Base-by-base conservation (phyloP, 2,113 vertebrate species). In the Rhinopomastus cyanomelas region DNA sequence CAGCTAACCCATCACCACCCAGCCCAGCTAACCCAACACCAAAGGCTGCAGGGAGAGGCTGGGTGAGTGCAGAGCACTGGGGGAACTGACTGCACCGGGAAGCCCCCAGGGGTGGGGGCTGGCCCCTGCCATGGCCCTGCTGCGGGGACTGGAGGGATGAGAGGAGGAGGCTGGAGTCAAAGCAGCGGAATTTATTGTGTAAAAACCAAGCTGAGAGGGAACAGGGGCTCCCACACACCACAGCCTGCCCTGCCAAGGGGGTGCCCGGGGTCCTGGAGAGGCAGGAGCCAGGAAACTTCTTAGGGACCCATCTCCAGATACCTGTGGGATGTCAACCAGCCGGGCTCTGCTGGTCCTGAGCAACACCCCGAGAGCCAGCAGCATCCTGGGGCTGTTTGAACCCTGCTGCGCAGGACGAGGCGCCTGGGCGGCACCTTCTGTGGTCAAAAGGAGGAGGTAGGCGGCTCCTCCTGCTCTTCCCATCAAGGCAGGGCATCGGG, bases 131-230 rank as follows among this genome's bases (percentile, higher is more conserved):
- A 15, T 0, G 0, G 60, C 15, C 8, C 52, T 20, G 15, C 23
- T 32, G 5, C 3, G 2, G 48, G 53, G 56, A 67, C 20, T 64
- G 20, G 76, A 76, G 83, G 25, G 52, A 78, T 12, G 3, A 71
- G 52, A 36, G 30, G 61, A 37, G n/a, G 25, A 37, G n/a, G 25
- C 62, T 71, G 1, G 1, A 34, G 44, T 67, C 88, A 85, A 93
- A 91, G 90, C 85, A 94, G 92, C 91, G 82, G 36, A 52, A 48
- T 78, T 96, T 96, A 96, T 96, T 96, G 88, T 89, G 95, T 93
- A 85, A 88, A 93, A 96, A 74, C 88, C 85, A 86, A 82, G 85
- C 93, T 68, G 82, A 27, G 48, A 32, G 9, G 44, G 9, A 57
- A 36, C 2, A 9, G 44, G 48, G 62, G 30, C 51, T 36, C 80